Percentiles rank a stretch among this genome's conserved stretches.
Conservation (phyloP, 2,888 invertebrate species). For the Conomelus anceps region DNA sequence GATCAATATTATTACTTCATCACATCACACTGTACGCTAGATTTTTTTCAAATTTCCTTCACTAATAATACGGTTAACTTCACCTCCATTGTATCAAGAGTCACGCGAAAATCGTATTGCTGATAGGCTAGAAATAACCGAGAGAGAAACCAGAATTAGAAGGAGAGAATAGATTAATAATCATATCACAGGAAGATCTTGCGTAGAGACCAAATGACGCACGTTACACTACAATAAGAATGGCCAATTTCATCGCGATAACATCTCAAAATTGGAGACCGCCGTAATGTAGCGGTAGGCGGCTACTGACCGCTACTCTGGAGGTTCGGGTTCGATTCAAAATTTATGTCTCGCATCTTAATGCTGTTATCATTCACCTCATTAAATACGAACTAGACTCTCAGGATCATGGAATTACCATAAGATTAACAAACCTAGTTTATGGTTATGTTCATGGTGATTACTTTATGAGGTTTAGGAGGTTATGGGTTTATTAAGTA, state of each 20-base stretch:
- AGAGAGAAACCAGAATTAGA: not conserved
- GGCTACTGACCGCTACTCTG: too few species aligned
- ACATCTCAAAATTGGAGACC: not conserved
- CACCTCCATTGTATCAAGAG: not conserved
- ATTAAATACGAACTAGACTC: too few species aligned
- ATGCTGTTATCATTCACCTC: too few species aligned
- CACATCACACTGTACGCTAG: not conserved
- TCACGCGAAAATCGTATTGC: not conserved
- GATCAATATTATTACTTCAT: not conserved
- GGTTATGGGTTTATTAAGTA: too few species aligned
- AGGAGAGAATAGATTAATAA: not conserved
- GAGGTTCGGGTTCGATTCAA: too few species aligned
- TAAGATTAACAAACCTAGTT: too few species aligned
- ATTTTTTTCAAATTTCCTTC: not conserved
- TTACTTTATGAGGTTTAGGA: too few species aligned
- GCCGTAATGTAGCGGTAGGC: too few species aligned
- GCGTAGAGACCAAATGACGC: not conserved
- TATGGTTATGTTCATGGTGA: too few species aligned
- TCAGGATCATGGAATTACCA: too few species aligned
- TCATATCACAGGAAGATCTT: not conserved
- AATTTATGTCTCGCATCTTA: too few species aligned
- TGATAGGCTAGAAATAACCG: not conserved
- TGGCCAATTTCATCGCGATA: not conserved
- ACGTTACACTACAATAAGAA: not conserved
- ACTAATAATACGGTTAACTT: not conserved